Conservation (phyloP, 1,140 invertebrate genomes). For the Drosophila lacertosa region DNA sequence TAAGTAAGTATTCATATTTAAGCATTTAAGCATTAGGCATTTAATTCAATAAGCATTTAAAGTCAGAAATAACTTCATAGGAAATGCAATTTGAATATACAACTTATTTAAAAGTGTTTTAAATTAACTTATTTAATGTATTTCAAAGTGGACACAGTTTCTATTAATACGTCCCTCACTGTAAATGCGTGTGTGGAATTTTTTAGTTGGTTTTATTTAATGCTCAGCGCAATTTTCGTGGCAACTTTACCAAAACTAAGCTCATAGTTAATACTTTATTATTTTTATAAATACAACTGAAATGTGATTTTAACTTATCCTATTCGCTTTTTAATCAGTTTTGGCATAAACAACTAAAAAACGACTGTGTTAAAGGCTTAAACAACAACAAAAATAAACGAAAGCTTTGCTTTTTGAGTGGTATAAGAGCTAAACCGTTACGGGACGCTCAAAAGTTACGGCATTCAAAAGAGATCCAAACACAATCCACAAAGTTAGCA, state of each 20-base stretch:
- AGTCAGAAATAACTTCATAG: too few species aligned
- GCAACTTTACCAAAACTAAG: slow-evolving; percentile 4
- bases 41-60: too few species aligned
- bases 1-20: too few species aligned
- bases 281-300: too few species aligned
- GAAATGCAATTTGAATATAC: too few species aligned
- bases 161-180: too few species aligned
- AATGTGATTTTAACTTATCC: too few species aligned
- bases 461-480: slow-evolving; percentile 36
- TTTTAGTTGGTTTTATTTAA: slow-evolving; percentile 64
- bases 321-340: slow-evolving; percentile 48
- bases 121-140: too few species aligned
- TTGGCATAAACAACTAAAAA: slow-evolving; percentile 3
- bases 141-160: too few species aligned
- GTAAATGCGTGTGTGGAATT: slow-evolving; percentile 41
- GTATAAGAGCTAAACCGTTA: slow-evolving; percentile 75
- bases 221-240: slow-evolving; percentile 45
- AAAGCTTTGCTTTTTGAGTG: slow-evolving; percentile 66
- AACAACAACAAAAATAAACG: too few species aligned
- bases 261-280: slow-evolving; percentile 1
- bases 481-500: slow-evolving; percentile 12
- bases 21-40: too few species aligned
- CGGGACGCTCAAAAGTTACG: background rate
- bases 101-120: too few species aligned
- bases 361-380: background rate